Conservation (phyloP, 2,113 vertebrate genomes). For the Neofelis nebulosa region DNA sequence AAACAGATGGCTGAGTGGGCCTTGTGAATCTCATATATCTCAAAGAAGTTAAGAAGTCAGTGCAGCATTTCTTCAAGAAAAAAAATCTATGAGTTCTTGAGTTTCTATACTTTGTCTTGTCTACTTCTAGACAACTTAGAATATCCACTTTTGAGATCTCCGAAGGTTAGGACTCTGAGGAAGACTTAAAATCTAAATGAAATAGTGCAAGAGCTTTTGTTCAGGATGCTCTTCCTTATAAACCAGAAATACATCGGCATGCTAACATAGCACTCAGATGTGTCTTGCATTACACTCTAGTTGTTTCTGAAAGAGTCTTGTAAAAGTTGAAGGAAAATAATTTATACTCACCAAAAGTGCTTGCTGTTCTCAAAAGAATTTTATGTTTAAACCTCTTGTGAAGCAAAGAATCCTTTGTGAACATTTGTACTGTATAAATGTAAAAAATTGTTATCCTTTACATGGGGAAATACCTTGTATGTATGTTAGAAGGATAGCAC, state of each 20-base stretch:
- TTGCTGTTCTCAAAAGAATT: background rate
- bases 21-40: conserved; percentile 32
- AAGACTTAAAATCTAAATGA: conserved; percentile 10
- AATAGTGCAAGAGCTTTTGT: background rate
- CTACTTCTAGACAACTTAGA: conserved; percentile 31
- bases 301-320: background rate
- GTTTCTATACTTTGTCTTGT: conserved; percentile 35
- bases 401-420: background rate
- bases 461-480: background rate
- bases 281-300: background rate
- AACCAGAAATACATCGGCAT: background rate
- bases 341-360: background rate
- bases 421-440: background rate
- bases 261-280: background rate
- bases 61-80: conserved; percentile 47
- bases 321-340: conserved; percentile 7
- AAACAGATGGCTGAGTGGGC: conserved; percentile 68
- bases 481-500: background rate
- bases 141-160: conserved; percentile 29
- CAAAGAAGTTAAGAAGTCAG: conserved; percentile 61
- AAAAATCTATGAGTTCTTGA: conserved; percentile 43
- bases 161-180: background rate
- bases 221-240: background rate
- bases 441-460: background rate
- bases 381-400: background rate